Evolutionary conservation across 2,113 vertebrate genomes (phyloP).

Genomic region (Salvator merianae): DNA sequence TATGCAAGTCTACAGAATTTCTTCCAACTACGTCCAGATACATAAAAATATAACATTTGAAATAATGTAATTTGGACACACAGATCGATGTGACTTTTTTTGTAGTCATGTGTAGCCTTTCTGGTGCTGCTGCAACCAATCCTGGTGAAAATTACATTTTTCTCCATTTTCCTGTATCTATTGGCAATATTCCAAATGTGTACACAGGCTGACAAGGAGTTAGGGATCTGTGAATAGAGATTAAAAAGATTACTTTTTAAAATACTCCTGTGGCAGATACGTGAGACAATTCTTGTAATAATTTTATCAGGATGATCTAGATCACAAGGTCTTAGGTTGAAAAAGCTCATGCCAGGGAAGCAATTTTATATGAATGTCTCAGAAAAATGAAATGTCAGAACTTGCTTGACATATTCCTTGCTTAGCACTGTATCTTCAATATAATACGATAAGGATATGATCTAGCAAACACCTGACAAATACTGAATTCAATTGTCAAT

Average conservation of each 20-base stretch:
- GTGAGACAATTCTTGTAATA: not conserved
- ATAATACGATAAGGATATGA: not conserved
- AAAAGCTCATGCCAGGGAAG: not conserved
- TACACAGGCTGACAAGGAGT: too few species aligned
- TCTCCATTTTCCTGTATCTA: not conserved
- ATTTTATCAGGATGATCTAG: not conserved
- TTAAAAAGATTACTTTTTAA: not conserved
- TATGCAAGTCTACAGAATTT: not conserved
- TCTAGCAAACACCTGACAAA: too few species aligned
- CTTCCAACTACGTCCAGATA: not conserved
- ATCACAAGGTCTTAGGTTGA: not conserved
- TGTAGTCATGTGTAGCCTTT: not conserved
- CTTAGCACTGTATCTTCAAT: not conserved
- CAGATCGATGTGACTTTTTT: not conserved
- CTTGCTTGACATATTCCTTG: not conserved
- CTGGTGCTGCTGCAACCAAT: not conserved
- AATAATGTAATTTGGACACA: not conserved
- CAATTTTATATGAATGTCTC: not conserved
- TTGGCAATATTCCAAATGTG: not conserved
- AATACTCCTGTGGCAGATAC: not conserved
- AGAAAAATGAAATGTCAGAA: not conserved
- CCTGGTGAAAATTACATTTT: not conserved
- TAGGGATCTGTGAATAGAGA: too few species aligned
- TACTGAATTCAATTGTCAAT: not conserved
- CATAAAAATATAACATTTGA: not conserved